Conservation (phyloP, 2,888 invertebrate genomes). For the Drosophila birchii region DNA sequence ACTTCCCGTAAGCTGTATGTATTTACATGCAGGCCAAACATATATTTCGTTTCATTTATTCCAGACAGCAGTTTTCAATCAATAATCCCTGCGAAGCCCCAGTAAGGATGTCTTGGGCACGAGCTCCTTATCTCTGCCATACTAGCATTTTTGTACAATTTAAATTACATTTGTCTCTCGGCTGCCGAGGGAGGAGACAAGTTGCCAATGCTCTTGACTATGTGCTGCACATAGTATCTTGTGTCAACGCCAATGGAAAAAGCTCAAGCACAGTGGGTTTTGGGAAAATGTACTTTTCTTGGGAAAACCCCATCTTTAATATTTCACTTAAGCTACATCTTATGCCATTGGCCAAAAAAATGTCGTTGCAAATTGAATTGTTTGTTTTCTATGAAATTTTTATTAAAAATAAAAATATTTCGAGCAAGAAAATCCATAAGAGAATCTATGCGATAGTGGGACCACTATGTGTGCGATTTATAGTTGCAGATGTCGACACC, state of each 20-base stretch:
- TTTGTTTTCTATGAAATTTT: neutral
- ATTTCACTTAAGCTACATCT: too few relatives aligned
- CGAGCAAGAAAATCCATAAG: neutral
- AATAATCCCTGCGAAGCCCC: constrained; percentile 46
- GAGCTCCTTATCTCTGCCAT: constrained; percentile 2
- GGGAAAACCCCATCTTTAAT: too few relatives aligned
- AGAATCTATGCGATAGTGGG: neutral
- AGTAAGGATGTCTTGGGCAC: neutral
- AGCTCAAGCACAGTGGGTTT: constrained; percentile 12
- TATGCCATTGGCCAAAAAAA: neutral
- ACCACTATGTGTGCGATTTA: constrained; percentile 34
- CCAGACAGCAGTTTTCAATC: constrained; percentile 39
- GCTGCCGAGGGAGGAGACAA: constrained; percentile 29
- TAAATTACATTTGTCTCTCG: constrained; percentile 57
- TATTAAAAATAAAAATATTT: neutral
- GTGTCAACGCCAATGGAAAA: constrained; percentile 14
- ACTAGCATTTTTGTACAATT: constrained; percentile 52
- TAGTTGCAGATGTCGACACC: constrained; percentile 25
- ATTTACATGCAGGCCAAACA: constrained; percentile 1
- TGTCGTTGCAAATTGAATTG: neutral
- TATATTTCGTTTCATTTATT: constrained; percentile 17
- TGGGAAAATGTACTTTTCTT: neutral
- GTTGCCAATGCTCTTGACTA: constrained; percentile 25
- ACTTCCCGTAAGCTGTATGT: neutral
- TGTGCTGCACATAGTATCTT: constrained; percentile 39